Evolutionary conservation across 1,140 invertebrate species (phyloP), one percentile per base, ranked within the genome.

Genomic region (Leucophenga varia): DNA sequence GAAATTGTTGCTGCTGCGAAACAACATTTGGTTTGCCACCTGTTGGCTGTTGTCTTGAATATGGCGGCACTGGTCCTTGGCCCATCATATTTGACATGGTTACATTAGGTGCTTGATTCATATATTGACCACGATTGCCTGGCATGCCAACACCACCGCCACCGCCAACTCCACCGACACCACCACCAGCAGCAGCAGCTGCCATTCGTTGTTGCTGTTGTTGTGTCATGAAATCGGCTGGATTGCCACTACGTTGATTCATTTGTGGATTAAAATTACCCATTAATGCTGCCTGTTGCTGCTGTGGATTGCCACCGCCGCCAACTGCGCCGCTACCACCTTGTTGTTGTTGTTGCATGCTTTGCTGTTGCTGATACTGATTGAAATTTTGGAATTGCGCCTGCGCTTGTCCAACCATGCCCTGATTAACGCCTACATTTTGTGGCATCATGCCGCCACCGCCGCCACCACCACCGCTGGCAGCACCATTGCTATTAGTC

Each of bases 11-110:
- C 37, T 72, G 67, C 1, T 67, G 56, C 3, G 63, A 58, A 5
- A 64, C 39, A 3, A 74, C 67, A 1, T 57, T 58, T 4, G 72
- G 70, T 43, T 74, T 74, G 22, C 72, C 73, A 18, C 70, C 65
- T 4, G 59, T 49, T 7, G 58, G 40, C 37, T 71, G 72, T 44
- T 72, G 72, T 0, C 69, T 50, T 22, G 47, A 68, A 55, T 81
- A 82, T 0, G 78, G 79, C 4, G 74, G 72, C 22, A 80, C 60
- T 61, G 76, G 57, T 17, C 70, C 71, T 2, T 70, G 70, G 3
- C 78, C 75, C 61, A 81, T 80, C 53, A 81, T 73, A 43, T 80
- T 80, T 25, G 79, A 77, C 52, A 79, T 79, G 0, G 80, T 76
- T 12, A 78, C 71, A 57, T 77, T 69, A 20, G 74, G 61, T 35